phyloP scores from a whole-genome alignment of 2,113 vertebrate genomes.

The Onychorhynchus coronatus region DNA sequence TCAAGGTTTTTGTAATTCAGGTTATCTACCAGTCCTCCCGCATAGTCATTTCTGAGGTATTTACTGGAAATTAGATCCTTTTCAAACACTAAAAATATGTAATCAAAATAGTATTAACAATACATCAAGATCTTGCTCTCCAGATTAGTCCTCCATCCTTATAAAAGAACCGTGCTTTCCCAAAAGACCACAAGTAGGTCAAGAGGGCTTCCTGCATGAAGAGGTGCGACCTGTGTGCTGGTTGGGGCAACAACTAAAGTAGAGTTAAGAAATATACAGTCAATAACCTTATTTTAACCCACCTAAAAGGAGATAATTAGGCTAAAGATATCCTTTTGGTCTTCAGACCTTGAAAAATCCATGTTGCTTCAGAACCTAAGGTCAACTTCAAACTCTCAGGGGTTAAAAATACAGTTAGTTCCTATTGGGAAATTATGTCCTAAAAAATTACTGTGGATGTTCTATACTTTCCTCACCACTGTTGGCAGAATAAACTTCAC shows the following conservation, averaged over 20 bases:
- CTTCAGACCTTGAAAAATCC: not conserved
- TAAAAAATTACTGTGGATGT: not conserved
- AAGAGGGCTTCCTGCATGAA: not conserved
- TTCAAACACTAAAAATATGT: not conserved
- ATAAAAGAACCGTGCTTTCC: not conserved
- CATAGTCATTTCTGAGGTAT: not conserved
- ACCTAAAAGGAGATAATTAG: not conserved
- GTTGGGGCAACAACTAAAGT: not conserved
- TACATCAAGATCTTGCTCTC: not conserved
- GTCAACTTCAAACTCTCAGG: not conserved
- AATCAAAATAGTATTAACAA: not conserved
- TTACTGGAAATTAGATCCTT: not conserved
- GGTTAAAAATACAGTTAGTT: not conserved
- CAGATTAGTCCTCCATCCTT: not conserved
- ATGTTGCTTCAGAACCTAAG: not conserved
- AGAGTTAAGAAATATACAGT: not conserved
- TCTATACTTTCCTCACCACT: not conserved
- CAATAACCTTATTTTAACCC: not conserved
- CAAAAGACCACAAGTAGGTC: not conserved
- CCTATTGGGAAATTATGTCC: not conserved
- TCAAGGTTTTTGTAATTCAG: not conserved
- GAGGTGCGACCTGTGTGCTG: fast-evolving
- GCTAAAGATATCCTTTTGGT: not conserved
- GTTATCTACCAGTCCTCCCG: not conserved
- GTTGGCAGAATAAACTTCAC: not conserved